Evolutionary conservation across 2,113 vertebrate genomes (phyloP).

Genomic region (Synodontis membranacea): DNA sequence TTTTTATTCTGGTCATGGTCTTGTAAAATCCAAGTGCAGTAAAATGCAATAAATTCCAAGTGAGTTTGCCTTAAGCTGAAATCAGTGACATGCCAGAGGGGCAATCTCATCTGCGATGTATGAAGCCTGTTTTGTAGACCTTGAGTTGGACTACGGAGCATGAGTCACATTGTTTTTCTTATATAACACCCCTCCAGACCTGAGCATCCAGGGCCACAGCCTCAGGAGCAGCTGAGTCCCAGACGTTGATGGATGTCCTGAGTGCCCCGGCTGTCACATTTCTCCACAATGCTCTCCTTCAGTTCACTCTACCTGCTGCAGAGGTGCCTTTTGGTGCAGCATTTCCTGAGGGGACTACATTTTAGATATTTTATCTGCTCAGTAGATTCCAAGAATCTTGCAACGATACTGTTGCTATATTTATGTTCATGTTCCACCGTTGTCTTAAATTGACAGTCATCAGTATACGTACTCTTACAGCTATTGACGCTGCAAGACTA

Average conservation of each 20-base stretch:
- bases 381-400: background rate
- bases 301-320: background rate
- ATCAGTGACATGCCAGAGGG: background rate
- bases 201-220: constrained; percentile 38
- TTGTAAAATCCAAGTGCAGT: too few relatives aligned
- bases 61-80: background rate
- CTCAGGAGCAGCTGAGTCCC: constrained; percentile 47
- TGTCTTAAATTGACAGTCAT: background rate
- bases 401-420: background rate
- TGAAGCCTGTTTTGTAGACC: background rate
- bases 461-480: background rate
- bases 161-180: constrained; percentile 60
- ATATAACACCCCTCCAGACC: constrained; percentile 44
- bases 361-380: background rate
- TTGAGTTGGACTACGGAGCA: background rate
- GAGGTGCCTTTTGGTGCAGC: constrained; percentile 18
- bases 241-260: constrained; percentile 44
- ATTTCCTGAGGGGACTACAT: background rate
- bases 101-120: background rate
- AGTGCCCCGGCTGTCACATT: constrained; percentile 28
- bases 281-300: background rate
- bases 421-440: background rate
- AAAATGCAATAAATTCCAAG: background rate
- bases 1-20: background rate
- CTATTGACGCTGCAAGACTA: background rate